Evolutionary conservation across 2,888 invertebrate genomes (phyloP), one percentile per base, ranked within the genome.

Genomic region (Drosophila nr. perissopoda): DNA sequence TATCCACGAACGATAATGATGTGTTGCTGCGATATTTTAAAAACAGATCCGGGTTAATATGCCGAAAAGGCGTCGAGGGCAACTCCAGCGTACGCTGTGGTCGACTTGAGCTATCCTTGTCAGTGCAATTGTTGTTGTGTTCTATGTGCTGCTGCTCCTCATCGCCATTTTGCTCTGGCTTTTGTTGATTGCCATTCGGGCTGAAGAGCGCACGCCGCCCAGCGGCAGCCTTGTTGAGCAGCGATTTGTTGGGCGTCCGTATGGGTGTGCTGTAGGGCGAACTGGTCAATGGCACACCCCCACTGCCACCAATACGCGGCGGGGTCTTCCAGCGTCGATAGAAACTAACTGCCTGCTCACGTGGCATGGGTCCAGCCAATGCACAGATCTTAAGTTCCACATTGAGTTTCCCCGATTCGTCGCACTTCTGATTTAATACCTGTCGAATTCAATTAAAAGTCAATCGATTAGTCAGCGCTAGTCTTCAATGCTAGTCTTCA

Each of bases 351-450:
- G 98, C 98, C 62, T 95, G 95, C 18, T 94, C 94, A 73, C 96
- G 95, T 48, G 95, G 95, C 98, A 98, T 98, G 25, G 99, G 99
- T 0, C 99, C 99, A 11, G 98, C 98, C 93, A 96, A 96, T 0
- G 98, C 98, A 88, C 95, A 95, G 78, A 97, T 96, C 94, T 97
- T 96, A 82, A 96, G 92, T 54, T 95, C 94, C 0, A 96, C 96
- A 82, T 95, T 95, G 13, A 96, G 92, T 0, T 95, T 95, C 92
- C 96, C 95, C 13, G 82, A 90, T 88, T 95, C 95, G 2, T 85
- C 76, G 69, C 59, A 52, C 29, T 70, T 79, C 0, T 58, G 53
- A 40, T 74, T 51, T 59, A 96, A 93, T 46, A 94, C 94, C 96
- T 97, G 88, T 16, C 74, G 52, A 42, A 53, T 13, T 33, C 8